Evolutionary conservation across 2,888 invertebrate genomes (phyloP).

Genomic region (Thera britannica): DNA sequence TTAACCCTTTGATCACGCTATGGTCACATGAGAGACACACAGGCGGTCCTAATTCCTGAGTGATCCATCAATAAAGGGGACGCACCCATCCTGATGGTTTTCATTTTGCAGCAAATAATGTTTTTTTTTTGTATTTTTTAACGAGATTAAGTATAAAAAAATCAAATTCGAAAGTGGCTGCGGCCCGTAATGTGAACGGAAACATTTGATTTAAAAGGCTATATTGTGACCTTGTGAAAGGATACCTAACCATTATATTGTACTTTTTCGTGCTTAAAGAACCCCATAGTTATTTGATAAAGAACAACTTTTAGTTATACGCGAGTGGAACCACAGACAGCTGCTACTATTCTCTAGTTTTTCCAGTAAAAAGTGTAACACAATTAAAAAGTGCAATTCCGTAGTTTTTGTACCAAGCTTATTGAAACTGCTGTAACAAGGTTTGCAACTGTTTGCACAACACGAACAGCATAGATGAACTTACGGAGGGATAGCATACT

Average conservation of each 20-base stretch:
- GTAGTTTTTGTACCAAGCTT: slow-evolving; percentile 20
- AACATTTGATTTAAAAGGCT: too few relatives aligned
- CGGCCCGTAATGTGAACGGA: too few relatives aligned
- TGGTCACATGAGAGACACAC: slow-evolving; percentile 5
- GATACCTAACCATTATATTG: too few relatives aligned
- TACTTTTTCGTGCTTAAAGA: too few relatives aligned
- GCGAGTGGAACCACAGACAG: background rate
- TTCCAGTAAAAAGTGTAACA: slow-evolving; percentile 1
- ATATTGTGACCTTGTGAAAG: too few relatives aligned
- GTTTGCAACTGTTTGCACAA: slow-evolving; percentile 17
- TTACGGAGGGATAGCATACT: background rate
- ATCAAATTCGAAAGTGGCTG: too few relatives aligned
- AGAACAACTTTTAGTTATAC: background rate
- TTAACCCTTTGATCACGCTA: slow-evolving; percentile 12
- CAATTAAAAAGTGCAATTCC: slow-evolving; percentile 22
- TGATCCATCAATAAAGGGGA: slow-evolving; percentile 29
- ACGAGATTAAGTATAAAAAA: too few relatives aligned
- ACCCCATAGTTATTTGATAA: background rate
- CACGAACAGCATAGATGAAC: background rate
- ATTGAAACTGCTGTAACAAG: slow-evolving; percentile 22
- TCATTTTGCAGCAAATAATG: slow-evolving; percentile 15
- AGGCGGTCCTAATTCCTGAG: slow-evolving; percentile 7
- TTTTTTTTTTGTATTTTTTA: background rate
- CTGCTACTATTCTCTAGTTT: background rate
- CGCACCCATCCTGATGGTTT: background rate